Evolutionary conservation across 2,113 vertebrate genomes (phyloP).

Genomic region (Rana temporaria): DNA sequence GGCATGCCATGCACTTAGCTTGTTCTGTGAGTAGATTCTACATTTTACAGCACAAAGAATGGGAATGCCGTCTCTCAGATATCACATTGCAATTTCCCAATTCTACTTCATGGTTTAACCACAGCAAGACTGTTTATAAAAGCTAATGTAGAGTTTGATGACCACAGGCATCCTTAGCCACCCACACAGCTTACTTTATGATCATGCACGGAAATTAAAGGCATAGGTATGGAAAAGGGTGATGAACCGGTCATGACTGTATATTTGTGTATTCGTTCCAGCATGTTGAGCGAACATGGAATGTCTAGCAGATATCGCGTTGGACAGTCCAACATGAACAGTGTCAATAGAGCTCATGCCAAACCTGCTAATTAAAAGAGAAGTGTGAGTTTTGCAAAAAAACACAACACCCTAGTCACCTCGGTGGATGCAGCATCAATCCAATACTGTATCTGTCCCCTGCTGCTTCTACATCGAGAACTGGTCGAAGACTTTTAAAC

Average conservation of each 20-base stretch:
- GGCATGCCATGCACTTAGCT: background rate
- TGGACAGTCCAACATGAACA: too few relatives aligned
- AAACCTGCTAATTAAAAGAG: too few relatives aligned
- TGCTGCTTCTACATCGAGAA: too few relatives aligned
- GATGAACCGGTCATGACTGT: constrained; percentile 29
- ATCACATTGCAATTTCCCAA: constrained; percentile 38
- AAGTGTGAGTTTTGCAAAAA: too few relatives aligned
- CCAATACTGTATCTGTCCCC: too few relatives aligned
- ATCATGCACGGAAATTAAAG: constrained; percentile 45
- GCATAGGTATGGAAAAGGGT: constrained; percentile 19
- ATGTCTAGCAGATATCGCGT: too few relatives aligned
- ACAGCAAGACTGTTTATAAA: constrained; percentile 52
- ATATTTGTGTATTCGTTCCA: background rate
- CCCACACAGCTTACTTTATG: constrained; percentile 38
- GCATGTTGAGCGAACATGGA: background rate
- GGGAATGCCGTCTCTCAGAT: constrained; percentile 29
- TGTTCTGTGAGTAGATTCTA: background rate
- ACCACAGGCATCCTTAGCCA: constrained; percentile 50
- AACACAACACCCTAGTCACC: too few relatives aligned
- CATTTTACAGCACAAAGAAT: constrained; percentile 16
- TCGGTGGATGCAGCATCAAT: too few relatives aligned
- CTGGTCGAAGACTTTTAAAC: too few relatives aligned
- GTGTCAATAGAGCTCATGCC: too few relatives aligned
- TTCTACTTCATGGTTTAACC: constrained; percentile 46
- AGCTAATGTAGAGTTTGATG: constrained; percentile 45